Base-by-base conservation (phyloP, 2,113 vertebrate species). In the Cariama cristata region DNA sequence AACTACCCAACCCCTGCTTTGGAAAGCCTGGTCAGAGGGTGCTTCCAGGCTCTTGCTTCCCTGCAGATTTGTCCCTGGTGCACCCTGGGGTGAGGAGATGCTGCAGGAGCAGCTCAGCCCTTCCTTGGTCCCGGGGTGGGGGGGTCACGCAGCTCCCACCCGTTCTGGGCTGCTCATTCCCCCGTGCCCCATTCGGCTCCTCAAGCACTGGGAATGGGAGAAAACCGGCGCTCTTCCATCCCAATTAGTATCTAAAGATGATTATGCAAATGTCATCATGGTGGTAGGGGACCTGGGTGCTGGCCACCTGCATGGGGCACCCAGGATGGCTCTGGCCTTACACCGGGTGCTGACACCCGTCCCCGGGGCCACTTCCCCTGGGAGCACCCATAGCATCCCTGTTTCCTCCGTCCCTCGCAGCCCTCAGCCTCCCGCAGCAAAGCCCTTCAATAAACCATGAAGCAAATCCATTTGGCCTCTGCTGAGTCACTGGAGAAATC, bases 401-500 rank as follows among this genome's bases (percentile, higher is more conserved):
- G 0, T 26, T 30, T 44, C 59, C 40, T 24, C 12, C 9, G 4
- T 64, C 28, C 59, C 81, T 77, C 0, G 0, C 56, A 75, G 84
- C 69, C 69, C 73, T 77, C 84, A 64, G 84, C 35, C 69, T 91
- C 62, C 60, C 0, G 1, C 71, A 66, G 90, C 88, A 72, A 59
- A 79, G 24, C 2, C 93, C 59, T 91, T 96, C 88, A 52, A 90
- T 93, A 90, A 97, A 94, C 82, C 93, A 95, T 76, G 89, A 95
- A 77, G 84, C 47, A 52, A 71, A 80, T 81, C 80, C 91, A 87
- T 94, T 95, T 93, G 93, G 89, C 42, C 60, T 91, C 84, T 89
- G 95, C 89, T 94, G 96, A 95, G 77, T 96, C 97, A 94, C 81
- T 1, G 3, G 91, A 44, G 94, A 93, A 81, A 75, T 91, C 90